Base-by-base conservation (phyloP, 2,113 vertebrate genomes). In the Spheniscus mendiculus region DNA sequence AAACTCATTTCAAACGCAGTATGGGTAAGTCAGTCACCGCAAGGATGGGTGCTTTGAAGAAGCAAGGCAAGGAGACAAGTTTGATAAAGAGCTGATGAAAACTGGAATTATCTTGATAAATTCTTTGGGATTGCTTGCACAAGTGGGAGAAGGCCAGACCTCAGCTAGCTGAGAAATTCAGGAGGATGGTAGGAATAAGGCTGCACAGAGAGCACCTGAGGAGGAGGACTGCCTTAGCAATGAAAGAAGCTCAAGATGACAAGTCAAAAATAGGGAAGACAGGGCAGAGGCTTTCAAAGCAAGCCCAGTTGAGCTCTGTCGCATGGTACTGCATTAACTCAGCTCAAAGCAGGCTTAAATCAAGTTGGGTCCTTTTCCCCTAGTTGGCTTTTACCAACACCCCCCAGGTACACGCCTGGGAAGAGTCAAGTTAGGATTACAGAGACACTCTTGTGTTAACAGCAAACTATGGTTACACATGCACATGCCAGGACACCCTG, bases 391-490 rank as follows among this genome's bases (percentile, higher is more conserved):
- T 73, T 81, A 72, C 56, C 70, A 91, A 18, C 21, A 49, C 2
- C 25, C 10, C 32, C 49, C 34, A 76, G 44, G 34, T 36, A 61
- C 34, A 45, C 4, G 9, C 30, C 70, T 87, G 70, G 40, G 49
- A 86, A 89, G 58, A 90, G 56, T 76, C 66, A 85, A 58, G 58
- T 80, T 63, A 80, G 84, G 34, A 34, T 95, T 93, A 96, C 22
- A 69, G 59, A 92, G 78, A 95, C 58, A 15, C 21, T 90, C 21
- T 70, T 63, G 70, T 80, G 93, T 97, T 96, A 97, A 83, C 53
- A 96, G 87, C 78, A 72, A 91, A 56, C 74, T 42, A 58, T 32
- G 73, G 89, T 88, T 92, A 95, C 21, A 83, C 69, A 95, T 3
- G 0, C 52, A 87, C 81, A 85, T 83, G 84, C 70, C 66, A 87